Base-by-base conservation (phyloP, 2,888 invertebrate genomes). In the Xestobium rufovillosum region DNA sequence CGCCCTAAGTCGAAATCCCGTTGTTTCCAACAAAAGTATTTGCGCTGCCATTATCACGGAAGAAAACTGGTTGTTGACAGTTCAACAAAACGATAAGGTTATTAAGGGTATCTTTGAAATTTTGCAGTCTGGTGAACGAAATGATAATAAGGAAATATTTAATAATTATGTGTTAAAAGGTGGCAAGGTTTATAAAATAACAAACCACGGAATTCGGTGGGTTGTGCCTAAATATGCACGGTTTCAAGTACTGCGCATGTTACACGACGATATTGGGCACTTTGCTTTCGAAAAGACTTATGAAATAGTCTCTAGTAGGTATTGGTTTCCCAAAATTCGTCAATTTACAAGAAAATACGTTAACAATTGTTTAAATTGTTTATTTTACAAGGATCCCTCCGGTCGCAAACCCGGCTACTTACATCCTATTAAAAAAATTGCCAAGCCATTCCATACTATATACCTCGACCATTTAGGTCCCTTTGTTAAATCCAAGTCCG, bases 1-100 rank as follows among this genome's bases (percentile, higher is more conserved):
- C 23, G 41, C 34, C 12, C 17, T 38, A 2, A 41, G 38, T 23
- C 30, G 28, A 10, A 6, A 10, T 6, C 6, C 28, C 10, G 28
- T 10, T 8, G 12, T n/a, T 9, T 8, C 8, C 8, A 23, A n/a
- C 23, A 23, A 23, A n/a, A n/a, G 23, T 9, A n/a, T 23, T 8
- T 23, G 8, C n/a, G 23, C n/a, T n/a, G n/a, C 23, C n/a, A n/a
- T 23, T 23, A 23, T 23, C 23, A 9, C 23, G n/a, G 23, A 23
- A 23, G 23, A 23, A n/a, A 23, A 23, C n/a, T 23, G 23, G 23
- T 23, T 23, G 23, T n/a, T 23, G 8, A n/a, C 23, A 9, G 23
- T n/a, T n/a, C 23, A 23, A 23, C 23, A 23, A n/a, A 8, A 23
- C 23, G 23, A 23, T 23, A 23, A 23, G 23, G 23, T 8, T 9